These are phyloP conservation scores for Notarius lentiginosus DNA, from an alignment of 2,113 vertebrate species.

Conservation along the genomic window DNA sequence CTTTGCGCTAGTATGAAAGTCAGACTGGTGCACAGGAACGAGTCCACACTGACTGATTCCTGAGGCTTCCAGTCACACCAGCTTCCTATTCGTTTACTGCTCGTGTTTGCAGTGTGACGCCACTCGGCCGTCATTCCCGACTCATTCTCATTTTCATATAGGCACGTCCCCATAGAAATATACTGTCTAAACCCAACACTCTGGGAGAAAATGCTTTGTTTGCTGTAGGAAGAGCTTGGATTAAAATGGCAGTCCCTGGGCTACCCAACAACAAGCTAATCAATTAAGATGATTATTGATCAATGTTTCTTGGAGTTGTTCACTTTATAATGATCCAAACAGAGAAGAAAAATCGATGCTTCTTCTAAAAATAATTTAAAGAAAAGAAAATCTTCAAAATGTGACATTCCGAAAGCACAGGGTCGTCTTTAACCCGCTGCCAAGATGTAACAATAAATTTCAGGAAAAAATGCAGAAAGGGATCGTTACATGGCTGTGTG, in stretches of 20 bases:
- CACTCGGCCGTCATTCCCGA: slow-evolving; percentile 66
- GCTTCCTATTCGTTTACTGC: slow-evolving; percentile 53
- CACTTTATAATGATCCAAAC: not conserved
- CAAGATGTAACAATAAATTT: not conserved
- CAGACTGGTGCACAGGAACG: slow-evolving; percentile 2
- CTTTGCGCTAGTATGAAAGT: not conserved
- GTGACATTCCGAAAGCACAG: too few species aligned
- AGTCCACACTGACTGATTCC: slow-evolving; percentile 27
- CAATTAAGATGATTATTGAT: too few species aligned
- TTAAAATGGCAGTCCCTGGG: not conserved
- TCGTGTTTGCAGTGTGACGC: slow-evolving; percentile 71
- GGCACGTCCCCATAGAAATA: slow-evolving; percentile 64
- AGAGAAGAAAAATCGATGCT: not conserved
- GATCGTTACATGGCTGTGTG: not conserved
- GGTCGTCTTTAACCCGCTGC: not conserved
- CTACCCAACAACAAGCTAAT: not conserved
- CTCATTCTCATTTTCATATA: slow-evolving; percentile 68
- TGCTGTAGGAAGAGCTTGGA: not conserved
- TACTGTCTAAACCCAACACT: not conserved
- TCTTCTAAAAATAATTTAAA: not conserved
- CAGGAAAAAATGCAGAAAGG: not conserved
- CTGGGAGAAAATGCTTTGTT: not conserved
- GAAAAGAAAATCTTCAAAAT: too few species aligned
- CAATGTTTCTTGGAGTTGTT: not conserved
- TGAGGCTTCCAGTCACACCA: slow-evolving; percentile 1